These are phyloP conservation scores for Drosophila yakuba DNA, from an alignment of 1,140 invertebrate genomes.

Conservation along the genomic window DNA sequence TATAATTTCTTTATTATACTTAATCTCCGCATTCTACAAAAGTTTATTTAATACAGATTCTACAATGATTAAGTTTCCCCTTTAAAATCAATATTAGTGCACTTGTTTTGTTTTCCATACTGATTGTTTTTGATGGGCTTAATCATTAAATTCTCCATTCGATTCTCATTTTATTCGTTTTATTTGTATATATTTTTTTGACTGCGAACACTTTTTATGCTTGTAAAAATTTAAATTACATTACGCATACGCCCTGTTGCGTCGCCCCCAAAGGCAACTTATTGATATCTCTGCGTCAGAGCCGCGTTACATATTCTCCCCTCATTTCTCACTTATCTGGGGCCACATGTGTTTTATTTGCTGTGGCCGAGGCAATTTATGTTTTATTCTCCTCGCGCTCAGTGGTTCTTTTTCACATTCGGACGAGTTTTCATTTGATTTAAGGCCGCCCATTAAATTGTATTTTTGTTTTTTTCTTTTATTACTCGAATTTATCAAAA, in stretches of 20 bases:
- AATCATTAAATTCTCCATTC: slow-evolving; percentile 1
- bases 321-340: slow-evolving; percentile 17
- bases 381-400: slow-evolving; percentile 14
- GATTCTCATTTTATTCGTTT: slow-evolving; percentile 31
- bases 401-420: slow-evolving; percentile 6
- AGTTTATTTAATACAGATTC: neutral
- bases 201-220: slow-evolving; percentile 26
- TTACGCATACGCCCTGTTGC: slow-evolving; percentile 48
- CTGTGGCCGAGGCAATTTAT: slow-evolving; percentile 44
- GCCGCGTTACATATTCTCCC: slow-evolving; percentile 1
- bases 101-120: slow-evolving; percentile 1
- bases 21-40: too few relatives aligned
- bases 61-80: neutral
- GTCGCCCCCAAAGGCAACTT: slow-evolving; percentile 24
- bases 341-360: slow-evolving; percentile 51
- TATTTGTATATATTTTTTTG: slow-evolving; percentile 20
- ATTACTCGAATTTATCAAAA: slow-evolving; percentile 43
- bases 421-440: slow-evolving; percentile 56
- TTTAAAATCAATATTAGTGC: neutral
- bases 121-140: neutral
- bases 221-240: slow-evolving; percentile 39
- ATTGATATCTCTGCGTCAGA: slow-evolving; percentile 22
- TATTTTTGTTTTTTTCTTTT: slow-evolving; percentile 22
- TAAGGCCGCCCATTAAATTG: slow-evolving; percentile 65
- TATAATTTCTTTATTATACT: too few relatives aligned